Percentiles rank a stretch among this genome's conserved stretches.
These are phyloP conservation scores for Petrocephalus schoutedeni DNA, from an alignment of 2,797 vertebrate genomes.

Conservation along the genomic window DNA sequence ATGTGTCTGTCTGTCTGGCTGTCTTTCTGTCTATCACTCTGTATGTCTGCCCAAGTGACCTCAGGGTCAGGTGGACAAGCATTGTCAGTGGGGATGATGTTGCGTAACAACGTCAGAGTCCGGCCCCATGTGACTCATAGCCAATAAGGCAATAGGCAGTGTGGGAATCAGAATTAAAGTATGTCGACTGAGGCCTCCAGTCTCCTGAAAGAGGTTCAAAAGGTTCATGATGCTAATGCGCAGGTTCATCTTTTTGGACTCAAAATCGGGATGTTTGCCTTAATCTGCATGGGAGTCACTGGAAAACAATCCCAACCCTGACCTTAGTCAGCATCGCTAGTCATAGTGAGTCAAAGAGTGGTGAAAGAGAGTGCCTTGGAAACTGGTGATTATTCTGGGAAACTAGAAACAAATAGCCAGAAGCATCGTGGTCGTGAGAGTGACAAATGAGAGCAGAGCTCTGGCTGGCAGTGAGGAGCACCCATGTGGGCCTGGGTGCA, in stretches of 20 bases:
- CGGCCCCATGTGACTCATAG: neutral
- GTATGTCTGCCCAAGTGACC: too few species aligned
- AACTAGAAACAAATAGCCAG: neutral
- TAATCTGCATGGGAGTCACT: neutral
- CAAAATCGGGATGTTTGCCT: neutral
- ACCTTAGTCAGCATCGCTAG: neutral
- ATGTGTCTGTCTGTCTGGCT: neutral
- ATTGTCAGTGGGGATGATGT: neutral
- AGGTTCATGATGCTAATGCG: neutral
- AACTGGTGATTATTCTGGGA: neutral
- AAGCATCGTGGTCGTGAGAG: neutral
- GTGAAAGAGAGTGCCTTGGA: neutral
- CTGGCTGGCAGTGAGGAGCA: neutral
- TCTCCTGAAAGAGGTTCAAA: neutral
- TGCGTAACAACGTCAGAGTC: neutral
- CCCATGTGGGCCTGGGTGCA: neutral
- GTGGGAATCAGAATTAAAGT: neutral
- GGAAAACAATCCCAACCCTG: neutral
- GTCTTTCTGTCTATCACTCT: neutral
- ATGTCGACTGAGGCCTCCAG: neutral
- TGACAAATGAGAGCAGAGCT: constrained; percentile 5
- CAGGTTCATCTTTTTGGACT: too few species aligned
- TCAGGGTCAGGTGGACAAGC: neutral
- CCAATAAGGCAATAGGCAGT: neutral
- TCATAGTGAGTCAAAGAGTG: neutral